These are phyloP conservation scores for Eumerus sabulonum DNA, from an alignment of 2,888 invertebrate genomes.

Conservation along the genomic window DNA sequence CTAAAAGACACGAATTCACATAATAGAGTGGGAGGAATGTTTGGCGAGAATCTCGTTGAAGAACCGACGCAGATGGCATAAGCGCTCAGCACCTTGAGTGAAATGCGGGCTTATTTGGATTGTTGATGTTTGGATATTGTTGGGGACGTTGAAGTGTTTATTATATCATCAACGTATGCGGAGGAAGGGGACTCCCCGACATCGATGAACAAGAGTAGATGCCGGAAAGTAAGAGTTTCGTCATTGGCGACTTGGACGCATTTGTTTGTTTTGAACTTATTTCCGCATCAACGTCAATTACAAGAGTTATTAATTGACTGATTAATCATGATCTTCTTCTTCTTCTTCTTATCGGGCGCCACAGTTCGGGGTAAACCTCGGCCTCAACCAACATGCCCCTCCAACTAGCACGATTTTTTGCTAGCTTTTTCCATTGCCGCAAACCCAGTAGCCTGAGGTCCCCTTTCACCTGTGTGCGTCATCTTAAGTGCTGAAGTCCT, in stretches of 20 bases:
- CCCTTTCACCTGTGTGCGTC: too few species aligned
- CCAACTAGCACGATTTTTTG: too few species aligned
- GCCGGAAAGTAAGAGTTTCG: conserved; percentile 42
- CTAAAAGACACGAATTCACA: conserved; percentile 1
- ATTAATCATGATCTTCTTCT: too few species aligned
- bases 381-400: too few species aligned
- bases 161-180: conserved; percentile 23
- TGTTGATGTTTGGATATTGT: conserved; percentile 23
- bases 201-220: neutral
- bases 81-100: neutral
- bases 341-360: too few species aligned
- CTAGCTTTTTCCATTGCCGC: too few species aligned
- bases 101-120: conserved; percentile 18
- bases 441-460: too few species aligned
- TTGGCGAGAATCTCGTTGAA: neutral
- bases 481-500: too few species aligned
- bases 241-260: too few species aligned
- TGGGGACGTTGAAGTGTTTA: conserved; percentile 15
- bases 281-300: conserved; percentile 25
- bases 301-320: conserved; percentile 25
- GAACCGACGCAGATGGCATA: neutral
- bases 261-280: too few species aligned
- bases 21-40: neutral
- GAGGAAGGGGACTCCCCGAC: too few species aligned
- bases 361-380: too few species aligned